phyloP scores from a whole-genome alignment of 1,140 invertebrate species.

The Drosophila equinoxialis region DNA sequence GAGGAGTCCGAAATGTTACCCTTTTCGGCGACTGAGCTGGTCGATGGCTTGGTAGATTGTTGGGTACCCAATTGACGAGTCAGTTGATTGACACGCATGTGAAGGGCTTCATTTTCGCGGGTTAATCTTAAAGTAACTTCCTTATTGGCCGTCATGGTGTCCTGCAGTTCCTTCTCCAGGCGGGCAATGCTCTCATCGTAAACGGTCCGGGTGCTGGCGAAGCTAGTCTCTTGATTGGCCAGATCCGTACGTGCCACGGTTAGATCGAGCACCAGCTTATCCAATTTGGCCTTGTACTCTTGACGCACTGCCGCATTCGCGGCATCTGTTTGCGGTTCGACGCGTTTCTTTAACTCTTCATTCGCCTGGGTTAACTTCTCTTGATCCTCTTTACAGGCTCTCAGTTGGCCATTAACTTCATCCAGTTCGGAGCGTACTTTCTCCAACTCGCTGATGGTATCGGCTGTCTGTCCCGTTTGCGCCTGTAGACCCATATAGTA shows the following conservation, averaged over 20 bases:
- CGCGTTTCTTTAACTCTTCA: conserved; percentile 86
- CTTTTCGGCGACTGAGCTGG: conserved; percentile 87
- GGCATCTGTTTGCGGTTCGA: conserved; percentile 35
- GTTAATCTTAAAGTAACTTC: conserved; percentile 86
- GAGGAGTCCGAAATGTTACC: conserved; percentile 90
- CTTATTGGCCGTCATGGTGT: conserved; percentile 86
- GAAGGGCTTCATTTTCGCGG: conserved; percentile 89
- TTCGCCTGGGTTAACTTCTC: conserved; percentile 89
- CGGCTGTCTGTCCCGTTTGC: conserved; percentile 82
- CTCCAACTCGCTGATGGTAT: conserved; percentile 81
- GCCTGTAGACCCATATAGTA: conserved; percentile 89
- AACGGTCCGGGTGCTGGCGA: conserved; percentile 88
- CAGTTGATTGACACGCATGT: conserved; percentile 89
- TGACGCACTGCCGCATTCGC: conserved; percentile 83
- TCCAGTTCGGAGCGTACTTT: conserved; percentile 84
- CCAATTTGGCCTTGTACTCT: conserved; percentile 78
- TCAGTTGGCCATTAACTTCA: conserved; percentile 86
- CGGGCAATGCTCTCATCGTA: conserved; percentile 88
- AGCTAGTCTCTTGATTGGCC: conserved; percentile 85
- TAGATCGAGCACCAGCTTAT: conserved; percentile 71
- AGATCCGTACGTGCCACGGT: conserved; percentile 79
- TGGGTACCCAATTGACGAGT: conserved; percentile 91
- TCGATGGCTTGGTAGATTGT: conserved; percentile 87
- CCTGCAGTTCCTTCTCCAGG: conserved; percentile 90
- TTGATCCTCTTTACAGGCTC: conserved; percentile 85